phyloP scores from a whole-genome alignment of 2,113 vertebrate genomes.

The Pollachius pollachius region DNA sequence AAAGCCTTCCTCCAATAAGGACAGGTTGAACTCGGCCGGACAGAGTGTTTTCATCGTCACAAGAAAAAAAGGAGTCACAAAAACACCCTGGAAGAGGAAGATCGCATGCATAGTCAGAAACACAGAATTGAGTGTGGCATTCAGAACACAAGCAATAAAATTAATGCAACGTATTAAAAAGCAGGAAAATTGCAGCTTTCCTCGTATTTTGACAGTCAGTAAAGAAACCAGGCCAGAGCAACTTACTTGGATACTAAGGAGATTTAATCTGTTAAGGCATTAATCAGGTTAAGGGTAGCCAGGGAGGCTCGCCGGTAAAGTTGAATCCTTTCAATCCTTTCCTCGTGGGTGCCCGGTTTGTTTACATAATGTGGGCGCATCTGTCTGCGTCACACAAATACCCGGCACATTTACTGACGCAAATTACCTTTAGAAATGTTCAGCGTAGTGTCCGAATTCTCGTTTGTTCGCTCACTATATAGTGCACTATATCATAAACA shows the following conservation, averaged over 20 bases:
- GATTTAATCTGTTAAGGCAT: constrained; percentile 52
- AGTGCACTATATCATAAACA: no score
- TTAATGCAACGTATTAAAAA: neutral
- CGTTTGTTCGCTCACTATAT: no score
- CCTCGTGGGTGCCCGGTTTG: no score
- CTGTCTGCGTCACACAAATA: no score
- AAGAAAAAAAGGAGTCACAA: constrained; percentile 43
- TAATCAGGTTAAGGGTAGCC: constrained; percentile 61
- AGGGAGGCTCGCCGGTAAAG: constrained; percentile 74
- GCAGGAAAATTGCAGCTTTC: no score
- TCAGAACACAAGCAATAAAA: no score
- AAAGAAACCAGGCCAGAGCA: neutral
- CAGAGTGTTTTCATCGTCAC: constrained; percentile 77
- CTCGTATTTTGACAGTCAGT: no score
- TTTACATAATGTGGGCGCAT: no score
- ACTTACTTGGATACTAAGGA: constrained; percentile 74
- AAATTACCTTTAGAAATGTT: no score
- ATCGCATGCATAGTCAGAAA: neutral
- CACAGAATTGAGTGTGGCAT: neutral
- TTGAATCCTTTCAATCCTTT: constrained; percentile 72
- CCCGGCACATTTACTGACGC: no score
- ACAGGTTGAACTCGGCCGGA: constrained; percentile 80
- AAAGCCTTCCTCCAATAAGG: constrained; percentile 94
- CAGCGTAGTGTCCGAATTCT: no score
- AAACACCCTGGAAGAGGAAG: constrained; percentile 60